These are phyloP conservation scores for Schrankia costaestrigalis DNA, from an alignment of 2,888 invertebrate species.

Conservation along the genomic window DNA sequence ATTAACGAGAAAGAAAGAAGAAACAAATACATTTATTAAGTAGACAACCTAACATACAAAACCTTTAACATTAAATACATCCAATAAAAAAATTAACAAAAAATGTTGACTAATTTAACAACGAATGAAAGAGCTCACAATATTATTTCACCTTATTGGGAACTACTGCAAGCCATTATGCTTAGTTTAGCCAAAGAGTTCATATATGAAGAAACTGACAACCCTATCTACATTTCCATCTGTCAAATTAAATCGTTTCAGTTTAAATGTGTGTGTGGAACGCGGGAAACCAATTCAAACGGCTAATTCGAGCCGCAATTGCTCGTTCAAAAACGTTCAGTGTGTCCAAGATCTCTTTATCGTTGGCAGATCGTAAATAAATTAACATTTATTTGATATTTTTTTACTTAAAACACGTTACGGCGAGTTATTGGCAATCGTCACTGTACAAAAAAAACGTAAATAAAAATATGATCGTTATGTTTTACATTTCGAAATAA, in stretches of 20 bases:
- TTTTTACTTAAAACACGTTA: constrained; percentile 39
- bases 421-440: constrained; percentile 39
- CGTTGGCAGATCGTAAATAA: constrained; percentile 62
- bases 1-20: too few species aligned
- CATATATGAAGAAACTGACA: constrained; percentile 14
- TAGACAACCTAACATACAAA: too few species aligned
- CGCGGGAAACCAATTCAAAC: constrained; percentile 63
- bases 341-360: constrained; percentile 37
- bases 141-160: too few species aligned
- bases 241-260: constrained; percentile 40
- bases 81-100: too few species aligned
- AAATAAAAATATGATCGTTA: too few species aligned
- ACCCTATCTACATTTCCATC: constrained; percentile 33
- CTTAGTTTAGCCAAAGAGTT: too few species aligned
- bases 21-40: too few species aligned
- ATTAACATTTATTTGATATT: constrained; percentile 42
- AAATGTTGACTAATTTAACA: too few species aligned
- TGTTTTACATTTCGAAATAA: constrained; percentile 12
- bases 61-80: too few species aligned
- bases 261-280: constrained; percentile 45
- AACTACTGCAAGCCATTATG: too few species aligned
- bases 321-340: constrained; percentile 38
- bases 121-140: too few species aligned
- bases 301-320: constrained; percentile 66
- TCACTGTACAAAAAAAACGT: constrained; percentile 20